These are phyloP conservation scores for Cactoblastis cactorum DNA, from an alignment of 2,888 invertebrate species.

Conservation along the genomic window DNA sequence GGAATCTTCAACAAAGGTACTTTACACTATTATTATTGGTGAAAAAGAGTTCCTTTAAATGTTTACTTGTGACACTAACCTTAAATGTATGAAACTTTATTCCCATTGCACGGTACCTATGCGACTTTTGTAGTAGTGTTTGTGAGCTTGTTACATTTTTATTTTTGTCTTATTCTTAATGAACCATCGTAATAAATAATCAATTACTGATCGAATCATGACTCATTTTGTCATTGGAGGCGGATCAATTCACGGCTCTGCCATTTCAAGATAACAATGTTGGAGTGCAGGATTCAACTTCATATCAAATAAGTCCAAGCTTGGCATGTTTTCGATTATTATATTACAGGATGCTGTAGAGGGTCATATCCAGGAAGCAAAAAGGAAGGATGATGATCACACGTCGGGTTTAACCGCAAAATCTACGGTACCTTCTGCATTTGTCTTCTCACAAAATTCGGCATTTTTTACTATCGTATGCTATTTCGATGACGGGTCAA, in stretches of 20 bases:
- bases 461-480: not conserved
- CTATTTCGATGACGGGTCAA: not conserved
- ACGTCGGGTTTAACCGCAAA: constrained; percentile 42
- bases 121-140: constrained; percentile 25
- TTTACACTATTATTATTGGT: not conserved
- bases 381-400: constrained; percentile 56
- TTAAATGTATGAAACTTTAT: not conserved
- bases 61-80: constrained; percentile 1
- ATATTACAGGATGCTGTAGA: constrained; percentile 66
- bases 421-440: constrained; percentile 53
- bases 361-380: constrained; percentile 55
- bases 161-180: constrained; percentile 13
- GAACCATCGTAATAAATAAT: not conserved
- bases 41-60: not conserved
- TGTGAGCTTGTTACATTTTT: constrained; percentile 45
- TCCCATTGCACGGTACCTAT: constrained; percentile 20
- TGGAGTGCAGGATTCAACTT: not conserved
- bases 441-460: constrained; percentile 2
- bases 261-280: not conserved
- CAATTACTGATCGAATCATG: not conserved
- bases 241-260: not conserved
- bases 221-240: not conserved
- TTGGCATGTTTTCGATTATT: constrained; percentile 62
- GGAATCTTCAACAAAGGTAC: constrained; percentile 62
- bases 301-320: constrained; percentile 33